These are phyloP conservation scores for Misgurnus anguillicaudatus DNA, from an alignment of 2,113 vertebrate species.

Conservation along the genomic window DNA sequence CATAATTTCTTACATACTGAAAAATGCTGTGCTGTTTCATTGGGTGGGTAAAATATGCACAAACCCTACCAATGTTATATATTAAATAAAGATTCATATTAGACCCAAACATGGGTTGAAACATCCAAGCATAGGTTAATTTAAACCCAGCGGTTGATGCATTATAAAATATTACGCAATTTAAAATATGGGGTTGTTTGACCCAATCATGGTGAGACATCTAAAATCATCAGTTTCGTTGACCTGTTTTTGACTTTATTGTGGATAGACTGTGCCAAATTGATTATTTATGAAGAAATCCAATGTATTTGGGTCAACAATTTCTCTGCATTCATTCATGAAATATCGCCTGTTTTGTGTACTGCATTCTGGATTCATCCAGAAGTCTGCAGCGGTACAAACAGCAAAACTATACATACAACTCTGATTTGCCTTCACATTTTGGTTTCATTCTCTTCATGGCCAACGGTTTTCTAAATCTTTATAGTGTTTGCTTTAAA, in stretches of 20 bases:
- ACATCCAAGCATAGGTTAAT: no score
- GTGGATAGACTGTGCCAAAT: neutral
- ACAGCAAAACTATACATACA: neutral
- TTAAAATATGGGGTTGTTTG: no score
- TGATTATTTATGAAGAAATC: neutral
- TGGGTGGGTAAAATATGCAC: no score
- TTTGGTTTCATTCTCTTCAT: neutral
- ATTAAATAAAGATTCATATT: no score
- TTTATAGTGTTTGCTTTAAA: neutral
- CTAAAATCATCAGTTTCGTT: neutral
- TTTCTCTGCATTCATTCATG: neutral
- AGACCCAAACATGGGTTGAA: no score
- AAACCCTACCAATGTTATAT: no score
- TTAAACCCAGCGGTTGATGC: no score
- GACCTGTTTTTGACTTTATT: neutral
- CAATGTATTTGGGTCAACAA: neutral
- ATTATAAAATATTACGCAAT: no score
- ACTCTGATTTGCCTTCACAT: neutral
- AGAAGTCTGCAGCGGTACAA: neutral
- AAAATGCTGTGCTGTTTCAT: no score
- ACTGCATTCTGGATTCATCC: neutral
- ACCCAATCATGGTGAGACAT: no score
- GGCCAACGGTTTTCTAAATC: neutral
- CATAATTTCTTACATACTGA: no score
- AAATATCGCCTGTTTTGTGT: neutral